phyloP scores from a whole-genome alignment of 2,113 vertebrate species.

The Lophotis ruficrista region DNA sequence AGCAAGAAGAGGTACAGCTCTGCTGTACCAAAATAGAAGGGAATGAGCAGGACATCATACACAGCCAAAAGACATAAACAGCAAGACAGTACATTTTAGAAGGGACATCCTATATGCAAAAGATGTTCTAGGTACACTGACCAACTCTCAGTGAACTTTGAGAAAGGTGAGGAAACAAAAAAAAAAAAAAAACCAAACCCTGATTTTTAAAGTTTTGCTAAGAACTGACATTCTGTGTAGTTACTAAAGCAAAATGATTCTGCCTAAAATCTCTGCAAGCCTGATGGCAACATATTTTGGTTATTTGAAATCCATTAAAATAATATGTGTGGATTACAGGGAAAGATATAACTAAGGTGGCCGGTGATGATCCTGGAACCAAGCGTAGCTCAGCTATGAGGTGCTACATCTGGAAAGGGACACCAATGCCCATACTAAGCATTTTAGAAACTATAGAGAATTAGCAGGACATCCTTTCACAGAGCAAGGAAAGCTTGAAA shows the following conservation, averaged over 20 bases:
- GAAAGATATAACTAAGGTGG: not conserved
- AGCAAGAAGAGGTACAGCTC: not conserved
- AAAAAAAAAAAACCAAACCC: rapidly evolving
- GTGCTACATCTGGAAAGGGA: not conserved
- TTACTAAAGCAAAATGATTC: not conserved
- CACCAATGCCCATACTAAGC: not conserved
- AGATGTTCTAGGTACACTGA: not conserved
- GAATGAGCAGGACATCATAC: not conserved
- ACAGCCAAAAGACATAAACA: not conserved
- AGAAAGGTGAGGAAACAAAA: not conserved
- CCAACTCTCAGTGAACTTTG: not conserved
- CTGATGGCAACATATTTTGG: not conserved
- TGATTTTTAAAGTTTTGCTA: not conserved
- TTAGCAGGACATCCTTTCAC: not conserved
- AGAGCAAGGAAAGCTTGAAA: not conserved
- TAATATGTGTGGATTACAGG: not conserved
- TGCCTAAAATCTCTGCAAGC: not conserved
- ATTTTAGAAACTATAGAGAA: not conserved
- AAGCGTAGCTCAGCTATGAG: not conserved
- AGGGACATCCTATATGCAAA: not conserved
- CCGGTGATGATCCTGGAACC: not conserved
- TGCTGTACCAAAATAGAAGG: not conserved
- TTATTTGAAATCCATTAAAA: not conserved
- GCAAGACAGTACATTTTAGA: not conserved
- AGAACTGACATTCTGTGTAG: not conserved